These are phyloP conservation scores for Oriolus oriolus DNA, from an alignment of 2,113 vertebrate species.

Conservation along the genomic window DNA sequence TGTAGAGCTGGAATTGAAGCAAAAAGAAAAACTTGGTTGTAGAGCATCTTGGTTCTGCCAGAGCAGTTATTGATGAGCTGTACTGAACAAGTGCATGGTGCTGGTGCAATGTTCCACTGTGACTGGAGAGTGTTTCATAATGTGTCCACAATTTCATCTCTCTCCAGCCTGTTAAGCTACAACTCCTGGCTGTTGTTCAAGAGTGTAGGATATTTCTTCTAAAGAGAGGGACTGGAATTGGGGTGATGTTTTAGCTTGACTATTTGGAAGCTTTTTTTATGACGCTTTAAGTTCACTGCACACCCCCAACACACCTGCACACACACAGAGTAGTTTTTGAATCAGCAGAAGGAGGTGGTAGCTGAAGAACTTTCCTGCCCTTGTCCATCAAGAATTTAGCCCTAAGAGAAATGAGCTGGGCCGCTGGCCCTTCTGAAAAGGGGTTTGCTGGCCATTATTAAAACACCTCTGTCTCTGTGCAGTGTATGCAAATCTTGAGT, in stretches of 20 bases:
- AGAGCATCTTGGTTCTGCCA: background rate
- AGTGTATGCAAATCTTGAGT: too few species aligned
- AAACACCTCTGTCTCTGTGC: background rate
- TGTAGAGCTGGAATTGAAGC: background rate
- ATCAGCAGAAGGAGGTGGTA: background rate
- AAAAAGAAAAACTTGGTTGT: background rate
- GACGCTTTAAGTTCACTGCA: background rate
- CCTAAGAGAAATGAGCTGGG: background rate
- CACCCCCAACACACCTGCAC: background rate
- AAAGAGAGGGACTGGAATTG: background rate
- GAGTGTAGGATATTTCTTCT: background rate
- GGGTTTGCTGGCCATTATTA: fast-evolving
- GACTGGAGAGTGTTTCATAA: background rate
- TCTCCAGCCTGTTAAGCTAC: background rate
- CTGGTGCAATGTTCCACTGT: background rate
- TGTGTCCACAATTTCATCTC: background rate
- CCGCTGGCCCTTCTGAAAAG: fast-evolving
- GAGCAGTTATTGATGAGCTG: background rate
- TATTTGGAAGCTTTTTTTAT: background rate
- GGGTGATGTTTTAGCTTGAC: background rate
- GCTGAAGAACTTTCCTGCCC: background rate
- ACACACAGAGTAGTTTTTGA: background rate
- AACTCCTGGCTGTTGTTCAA: background rate
- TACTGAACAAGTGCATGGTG: background rate
- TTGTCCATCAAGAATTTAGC: background rate